Evolutionary conservation across 2,113 vertebrate genomes (phyloP), one percentile per base, ranked within the genome.

Genomic region (Mirza zaza): DNA sequence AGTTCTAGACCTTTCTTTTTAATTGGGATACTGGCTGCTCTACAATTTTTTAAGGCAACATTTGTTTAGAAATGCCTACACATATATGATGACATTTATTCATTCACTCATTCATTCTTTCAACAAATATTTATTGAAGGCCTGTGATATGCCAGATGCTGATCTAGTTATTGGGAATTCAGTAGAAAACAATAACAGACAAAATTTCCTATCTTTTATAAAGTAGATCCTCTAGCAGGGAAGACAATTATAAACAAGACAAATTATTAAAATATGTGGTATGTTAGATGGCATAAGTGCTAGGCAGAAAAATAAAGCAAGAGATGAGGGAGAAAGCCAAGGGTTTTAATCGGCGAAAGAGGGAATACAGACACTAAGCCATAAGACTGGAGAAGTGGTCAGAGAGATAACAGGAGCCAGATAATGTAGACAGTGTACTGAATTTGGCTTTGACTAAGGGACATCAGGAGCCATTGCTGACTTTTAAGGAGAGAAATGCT

Each of bases 351-450:
- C 15, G 50, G 65, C 50, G 18, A n/a, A 6, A 34, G 71, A 20
- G 21, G 27, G 6, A 57, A 57, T 7, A 57, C 10, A 3, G 29
- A 12, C 21, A 23, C 52, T 48, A 27, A 87, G 45, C 18, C 14
- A 6, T 55, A 29, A 36, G 25, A 8, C 17, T 21, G 25, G 36
- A 21, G 5, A 71, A 21, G 20, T 21, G 5, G 36, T 52, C 18
- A 29, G 45, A 27, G 55, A 65, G 39, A 36, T 5, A 32, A 29
- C 9, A 75, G 17, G 29, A 18, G 59, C 8, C 36, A 73, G 70
- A n/a, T 15, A 15, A 75, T 10, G 0, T 4, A 29, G 34, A 88
- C 3, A 27, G 0, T 21, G 29, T 3, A 12, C 15, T 75, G 32
- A 76, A 67, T 27, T 67, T 27, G 52, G 27, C 45, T 65, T 63